A percentile compares a stretch with the other conserved stretches of the same genome.
phyloP scores from a whole-genome alignment of 1,140 invertebrate genomes.

The Tetramorium parvispinum region DNA sequence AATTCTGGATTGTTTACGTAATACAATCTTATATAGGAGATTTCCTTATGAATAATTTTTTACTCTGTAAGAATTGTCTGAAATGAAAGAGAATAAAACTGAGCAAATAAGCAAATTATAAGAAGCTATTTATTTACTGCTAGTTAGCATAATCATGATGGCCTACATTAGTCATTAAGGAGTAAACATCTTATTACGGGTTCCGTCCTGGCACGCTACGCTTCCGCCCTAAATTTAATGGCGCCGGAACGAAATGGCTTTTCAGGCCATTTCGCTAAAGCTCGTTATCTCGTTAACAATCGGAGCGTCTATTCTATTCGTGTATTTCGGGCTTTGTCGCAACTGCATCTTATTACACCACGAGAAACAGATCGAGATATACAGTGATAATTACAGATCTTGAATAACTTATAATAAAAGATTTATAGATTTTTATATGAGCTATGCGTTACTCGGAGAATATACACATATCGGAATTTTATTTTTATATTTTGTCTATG shows the following conservation, averaged over 20 bases:
- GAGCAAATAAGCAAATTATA: neutral
- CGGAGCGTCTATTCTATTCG: conserved; percentile 64
- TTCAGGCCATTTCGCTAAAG: conserved; percentile 50
- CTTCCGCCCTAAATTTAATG: conserved; percentile 62
- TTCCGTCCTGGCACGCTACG: conserved; percentile 23
- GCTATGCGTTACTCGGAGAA: neutral
- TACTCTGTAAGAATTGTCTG: neutral
- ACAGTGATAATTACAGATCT: neutral
- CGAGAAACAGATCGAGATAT: conserved; percentile 1
- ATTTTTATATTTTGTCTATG: neutral
- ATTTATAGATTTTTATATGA: conserved; percentile 6
- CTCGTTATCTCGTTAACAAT: conserved; percentile 73
- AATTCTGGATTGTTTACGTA: neutral
- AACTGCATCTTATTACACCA: conserved; percentile 22
- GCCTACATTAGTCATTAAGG: conserved; percentile 58
- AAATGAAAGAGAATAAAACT: neutral
- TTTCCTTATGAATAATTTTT: neutral
- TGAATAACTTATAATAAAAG: neutral
- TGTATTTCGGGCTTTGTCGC: conserved; percentile 65
- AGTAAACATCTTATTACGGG: conserved; percentile 62
- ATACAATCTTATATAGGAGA: neutral
- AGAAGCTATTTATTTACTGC: neutral
- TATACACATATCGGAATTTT: neutral
- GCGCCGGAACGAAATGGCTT: conserved; percentile 57
- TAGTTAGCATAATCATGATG: conserved; percentile 45